A percentile compares a stretch with the other conserved stretches of the same genome.
Conservation (phyloP, 2,888 invertebrate species). For the Acleris sparsana region DNA sequence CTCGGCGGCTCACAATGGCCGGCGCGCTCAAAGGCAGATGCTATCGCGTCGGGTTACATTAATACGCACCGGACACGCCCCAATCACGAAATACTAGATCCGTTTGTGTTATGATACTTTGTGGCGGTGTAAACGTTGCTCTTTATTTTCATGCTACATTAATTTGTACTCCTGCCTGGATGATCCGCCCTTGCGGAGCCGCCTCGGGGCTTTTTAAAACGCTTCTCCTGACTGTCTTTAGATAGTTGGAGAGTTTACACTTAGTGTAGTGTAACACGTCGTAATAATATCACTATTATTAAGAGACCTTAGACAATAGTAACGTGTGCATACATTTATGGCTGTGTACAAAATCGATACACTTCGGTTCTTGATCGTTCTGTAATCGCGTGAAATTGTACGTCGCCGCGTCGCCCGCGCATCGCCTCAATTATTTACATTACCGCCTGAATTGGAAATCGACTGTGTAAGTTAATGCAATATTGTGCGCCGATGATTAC, state of each 20-base stretch:
- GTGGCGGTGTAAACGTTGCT: slow-evolving; percentile 50
- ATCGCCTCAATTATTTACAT: slow-evolving; percentile 53
- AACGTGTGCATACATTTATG: slow-evolving; percentile 24
- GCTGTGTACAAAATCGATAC: slow-evolving; percentile 28
- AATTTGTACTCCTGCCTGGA: slow-evolving; percentile 45
- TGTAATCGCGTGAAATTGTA: slow-evolving; percentile 43
- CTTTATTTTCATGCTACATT: slow-evolving; percentile 64
- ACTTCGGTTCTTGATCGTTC: slow-evolving; percentile 25
- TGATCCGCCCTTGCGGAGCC: background rate
- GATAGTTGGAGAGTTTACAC: slow-evolving; percentile 23
- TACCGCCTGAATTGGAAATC: slow-evolving; percentile 50
- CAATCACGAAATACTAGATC: slow-evolving; percentile 78
- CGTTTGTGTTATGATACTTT: slow-evolving; percentile 65
- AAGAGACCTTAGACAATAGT: background rate
- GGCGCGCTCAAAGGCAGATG: slow-evolving; percentile 74
- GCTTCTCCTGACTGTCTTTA: slow-evolving; percentile 24
- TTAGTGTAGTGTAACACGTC: background rate
- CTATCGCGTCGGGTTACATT: slow-evolving; percentile 71
- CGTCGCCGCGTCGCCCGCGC: slow-evolving; percentile 39
- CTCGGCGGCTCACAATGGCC: slow-evolving; percentile 75
- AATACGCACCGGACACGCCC: slow-evolving; percentile 78
- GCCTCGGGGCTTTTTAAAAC: slow-evolving; percentile 21
- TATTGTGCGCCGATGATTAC: slow-evolving; percentile 49
- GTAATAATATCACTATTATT: slow-evolving; percentile 6
- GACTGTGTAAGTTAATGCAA: slow-evolving; percentile 49